A percentile compares a stretch with the other conserved stretches of the same genome.
Evolutionary conservation across 53 echinoderm and acorn worm species (phyloP).

Genomic region (Crossaster papposus): DNA sequence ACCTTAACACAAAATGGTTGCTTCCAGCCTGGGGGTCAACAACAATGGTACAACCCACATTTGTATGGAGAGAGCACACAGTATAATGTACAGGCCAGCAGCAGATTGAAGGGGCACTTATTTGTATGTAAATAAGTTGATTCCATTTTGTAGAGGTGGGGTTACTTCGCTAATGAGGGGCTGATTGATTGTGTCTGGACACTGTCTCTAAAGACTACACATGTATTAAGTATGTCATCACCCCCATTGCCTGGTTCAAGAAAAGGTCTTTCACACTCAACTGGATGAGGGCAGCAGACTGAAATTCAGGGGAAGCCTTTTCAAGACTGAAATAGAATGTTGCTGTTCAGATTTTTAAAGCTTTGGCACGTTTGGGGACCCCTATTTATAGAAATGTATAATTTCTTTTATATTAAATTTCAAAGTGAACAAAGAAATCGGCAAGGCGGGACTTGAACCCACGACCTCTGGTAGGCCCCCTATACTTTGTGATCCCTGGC

Average conservation of each 20-base stretch:
- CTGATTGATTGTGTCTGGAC: background rate
- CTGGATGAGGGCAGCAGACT: background rate
- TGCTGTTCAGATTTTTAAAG: background rate
- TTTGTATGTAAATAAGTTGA: constrained; percentile 50
- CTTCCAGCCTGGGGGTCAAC: constrained; percentile 26
- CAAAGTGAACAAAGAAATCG: no score
- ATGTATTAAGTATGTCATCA: background rate
- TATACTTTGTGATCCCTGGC: no score
- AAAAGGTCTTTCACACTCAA: background rate
- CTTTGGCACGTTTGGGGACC: no score
- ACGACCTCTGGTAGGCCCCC: no score
- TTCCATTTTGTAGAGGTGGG: constrained; percentile 19
- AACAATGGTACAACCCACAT: constrained; percentile 53
- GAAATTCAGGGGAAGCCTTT: background rate
- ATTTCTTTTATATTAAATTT: no score
- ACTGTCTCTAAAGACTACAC: background rate
- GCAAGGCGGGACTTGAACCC: no score
- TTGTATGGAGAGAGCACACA: background rate
- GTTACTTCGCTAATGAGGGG: background rate
- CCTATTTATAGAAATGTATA: no score
- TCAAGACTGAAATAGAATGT: background rate
- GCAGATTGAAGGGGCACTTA: constrained; percentile 1
- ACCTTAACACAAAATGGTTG: constrained; percentile 16
- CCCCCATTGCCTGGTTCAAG: background rate
- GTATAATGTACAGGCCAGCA: no score